Conservation (phyloP, 2,113 vertebrate genomes). For the Indri indri region DNA sequence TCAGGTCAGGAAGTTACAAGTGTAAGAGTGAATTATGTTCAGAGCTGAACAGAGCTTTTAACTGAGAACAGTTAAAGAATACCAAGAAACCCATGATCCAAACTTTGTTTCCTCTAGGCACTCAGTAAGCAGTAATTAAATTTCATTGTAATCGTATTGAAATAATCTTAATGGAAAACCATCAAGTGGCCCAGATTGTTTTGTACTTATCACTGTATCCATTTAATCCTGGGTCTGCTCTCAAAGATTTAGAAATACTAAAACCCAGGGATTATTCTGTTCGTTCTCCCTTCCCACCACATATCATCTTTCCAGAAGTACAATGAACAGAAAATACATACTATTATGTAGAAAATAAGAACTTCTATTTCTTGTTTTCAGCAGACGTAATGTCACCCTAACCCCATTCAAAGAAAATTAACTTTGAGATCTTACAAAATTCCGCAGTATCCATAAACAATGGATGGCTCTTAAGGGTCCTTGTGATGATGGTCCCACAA, state of each 20-base stretch:
- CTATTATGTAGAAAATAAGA: neutral
- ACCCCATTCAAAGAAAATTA: neutral
- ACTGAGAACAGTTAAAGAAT: neutral
- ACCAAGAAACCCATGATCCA: constrained; percentile 37
- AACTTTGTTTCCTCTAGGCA: constrained; percentile 39
- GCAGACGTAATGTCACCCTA: neutral
- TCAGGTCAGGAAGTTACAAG: neutral
- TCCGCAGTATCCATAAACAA: neutral
- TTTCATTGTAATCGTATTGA: constrained; percentile 50
- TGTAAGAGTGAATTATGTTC: constrained; percentile 30
- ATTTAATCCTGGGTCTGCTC: constrained; percentile 36
- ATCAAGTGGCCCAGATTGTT: constrained; percentile 47
- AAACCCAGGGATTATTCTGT: neutral
- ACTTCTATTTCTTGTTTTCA: neutral
- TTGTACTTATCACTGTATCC: constrained; percentile 23
- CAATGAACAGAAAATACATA: neutral
- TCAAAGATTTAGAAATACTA: constrained; percentile 20
- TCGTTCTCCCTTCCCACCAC: neutral
- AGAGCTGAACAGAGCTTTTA: constrained; percentile 21
- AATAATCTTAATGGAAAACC: constrained; percentile 56
- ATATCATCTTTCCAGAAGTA: neutral
- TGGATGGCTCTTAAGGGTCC: neutral
- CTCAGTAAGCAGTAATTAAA: constrained; percentile 53
- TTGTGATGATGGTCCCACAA: neutral
- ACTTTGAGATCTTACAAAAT: neutral